Base-by-base conservation (phyloP, 2,888 invertebrate species). In the Rhogogaster chlorosoma region DNA sequence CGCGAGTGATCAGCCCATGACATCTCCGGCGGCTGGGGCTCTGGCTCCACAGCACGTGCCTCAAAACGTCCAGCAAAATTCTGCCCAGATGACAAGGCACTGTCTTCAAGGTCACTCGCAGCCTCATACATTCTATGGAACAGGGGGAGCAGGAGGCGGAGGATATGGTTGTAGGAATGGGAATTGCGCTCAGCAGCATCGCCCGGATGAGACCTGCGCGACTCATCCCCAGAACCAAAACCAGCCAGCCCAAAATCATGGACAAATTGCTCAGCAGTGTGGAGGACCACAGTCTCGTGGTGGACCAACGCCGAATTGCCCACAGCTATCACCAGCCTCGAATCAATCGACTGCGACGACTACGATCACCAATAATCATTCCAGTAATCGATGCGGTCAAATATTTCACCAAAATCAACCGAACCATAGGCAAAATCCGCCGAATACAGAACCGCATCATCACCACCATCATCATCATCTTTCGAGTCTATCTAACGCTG, bases 1-100 rank as follows among this genome's bases (percentile, higher is more conserved):
- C 83, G 87, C 90, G 5, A 93, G 91, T 85, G 93, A 93, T 85
- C 93, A 93, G 75, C 92, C 93, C 2, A 87, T 93, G 87, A 93
- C 91, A 0, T 93, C 93, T 0, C 93, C 93, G 3, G 93, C 93
- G 1, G 93, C 93, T 2, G 93, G 92, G 5, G 92, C 93, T 0
- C 84, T 93, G 0, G 93, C 93, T 0, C 93, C 93, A 0, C 90
- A 91, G 29, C 92, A 93, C 80, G 90, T 89, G 0, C 90, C 92
- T 7, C 92, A 91, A 32, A 91, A 89, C 80, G 87, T 89, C 36
- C 89, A 88, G 26, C 93, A 92, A 45, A 93, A 91, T 73, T 91
- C 91, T 0, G 93, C 93, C 0, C 93, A 93, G 84, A 89, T 93
- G 88, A 90, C 90, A 12, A 89, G 93, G 49, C 93, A 93, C 82